Evolutionary conservation across 2,888 invertebrate species (phyloP).

Genomic region (Aleiodes leptofemur): DNA sequence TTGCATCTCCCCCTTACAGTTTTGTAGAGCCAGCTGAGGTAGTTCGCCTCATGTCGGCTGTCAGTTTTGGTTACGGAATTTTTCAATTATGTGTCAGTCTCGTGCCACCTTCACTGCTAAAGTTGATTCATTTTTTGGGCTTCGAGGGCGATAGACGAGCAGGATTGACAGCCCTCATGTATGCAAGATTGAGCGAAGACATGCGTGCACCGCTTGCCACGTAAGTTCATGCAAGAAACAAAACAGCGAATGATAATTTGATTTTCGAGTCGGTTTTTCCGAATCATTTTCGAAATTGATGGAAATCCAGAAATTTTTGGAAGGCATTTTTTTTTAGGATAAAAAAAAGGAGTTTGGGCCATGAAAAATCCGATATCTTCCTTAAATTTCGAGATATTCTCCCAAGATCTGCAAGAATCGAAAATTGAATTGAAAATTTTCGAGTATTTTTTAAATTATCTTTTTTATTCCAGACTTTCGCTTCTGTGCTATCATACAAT

Average conservation of each 20-base stretch:
- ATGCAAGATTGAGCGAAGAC: slow-evolving; percentile 79
- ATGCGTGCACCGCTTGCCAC: slow-evolving; percentile 83
- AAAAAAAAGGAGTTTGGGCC: no score
- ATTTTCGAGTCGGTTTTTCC: background rate
- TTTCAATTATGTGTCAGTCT: slow-evolving; percentile 83
- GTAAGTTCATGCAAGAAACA: slow-evolving; percentile 71
- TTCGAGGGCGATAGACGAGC: slow-evolving; percentile 80
- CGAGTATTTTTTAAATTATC: slow-evolving; percentile 30
- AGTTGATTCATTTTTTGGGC: slow-evolving; percentile 80
- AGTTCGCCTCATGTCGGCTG: slow-evolving; percentile 80
- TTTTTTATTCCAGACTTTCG: slow-evolving; percentile 56
- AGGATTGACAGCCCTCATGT: slow-evolving; percentile 79
- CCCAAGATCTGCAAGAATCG: no score
- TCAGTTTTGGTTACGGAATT: slow-evolving; percentile 83
- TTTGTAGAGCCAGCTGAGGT: slow-evolving; percentile 77
- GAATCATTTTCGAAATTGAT: background rate
- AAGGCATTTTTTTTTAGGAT: no score
- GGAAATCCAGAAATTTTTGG: background rate
- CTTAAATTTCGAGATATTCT: no score
- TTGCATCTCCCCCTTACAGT: slow-evolving; percentile 51
- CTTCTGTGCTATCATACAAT: slow-evolving; percentile 83
- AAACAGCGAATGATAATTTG: background rate
- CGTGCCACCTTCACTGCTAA: slow-evolving; percentile 80
- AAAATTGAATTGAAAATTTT: background rate
- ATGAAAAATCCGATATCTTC: no score